Conservation (phyloP, 2,888 invertebrate genomes). For the Steinernema hermaphroditum region DNA sequence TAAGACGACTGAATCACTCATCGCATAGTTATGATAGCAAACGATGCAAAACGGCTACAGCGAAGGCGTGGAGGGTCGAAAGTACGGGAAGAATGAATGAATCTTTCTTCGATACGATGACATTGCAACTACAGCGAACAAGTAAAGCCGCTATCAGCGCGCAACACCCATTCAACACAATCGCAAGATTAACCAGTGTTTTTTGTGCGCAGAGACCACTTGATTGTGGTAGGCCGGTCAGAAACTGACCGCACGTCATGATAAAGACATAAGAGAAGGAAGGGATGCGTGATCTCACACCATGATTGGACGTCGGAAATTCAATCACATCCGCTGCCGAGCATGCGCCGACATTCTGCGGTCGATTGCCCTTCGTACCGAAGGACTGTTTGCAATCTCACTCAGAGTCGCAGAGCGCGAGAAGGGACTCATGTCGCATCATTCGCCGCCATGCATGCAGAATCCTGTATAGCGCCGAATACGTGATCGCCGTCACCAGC, state of each 20-base stretch:
- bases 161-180: background rate
- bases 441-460: background rate
- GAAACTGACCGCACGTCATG: conserved; percentile 21
- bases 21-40: conserved; percentile 11
- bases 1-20: conserved; percentile 21
- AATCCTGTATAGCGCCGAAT: conserved; percentile 3
- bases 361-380: conserved; percentile 16
- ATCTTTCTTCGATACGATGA: too few relatives aligned
- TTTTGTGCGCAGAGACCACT: background rate
- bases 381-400: conserved; percentile 16
- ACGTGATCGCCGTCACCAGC: background rate
- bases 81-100: too few relatives aligned
- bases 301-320: background rate
- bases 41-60: too few relatives aligned
- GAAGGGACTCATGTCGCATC: conserved; percentile 4
- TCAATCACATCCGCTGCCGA: background rate
- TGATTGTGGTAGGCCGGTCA: conserved; percentile 20
- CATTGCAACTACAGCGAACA: background rate
- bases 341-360: conserved; percentile 4
- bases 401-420: conserved; percentile 15
- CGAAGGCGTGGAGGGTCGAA: too few relatives aligned
- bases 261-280: background rate
- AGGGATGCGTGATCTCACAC: background rate
- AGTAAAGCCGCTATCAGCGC: background rate
- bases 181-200: background rate